Base-by-base conservation (phyloP, 2,888 invertebrate genomes). In the Craniophora ligustri region DNA sequence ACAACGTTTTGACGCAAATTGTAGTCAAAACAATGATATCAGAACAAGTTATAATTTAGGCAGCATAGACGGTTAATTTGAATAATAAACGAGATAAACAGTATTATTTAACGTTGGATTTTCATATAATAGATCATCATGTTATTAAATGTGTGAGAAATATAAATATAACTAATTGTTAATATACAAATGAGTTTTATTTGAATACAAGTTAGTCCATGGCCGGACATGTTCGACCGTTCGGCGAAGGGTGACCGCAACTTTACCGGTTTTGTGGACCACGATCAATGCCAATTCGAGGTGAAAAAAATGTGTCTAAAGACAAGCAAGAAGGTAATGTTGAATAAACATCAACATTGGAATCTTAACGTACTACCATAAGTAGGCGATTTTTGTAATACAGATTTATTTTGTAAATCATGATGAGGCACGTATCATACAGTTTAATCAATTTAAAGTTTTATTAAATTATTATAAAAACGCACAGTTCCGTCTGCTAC, bases 241-340 rank as follows among this genome's bases (percentile, higher is more conserved):
- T 82, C 85, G 85, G 83, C 86, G 92, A 90, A 91, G 91, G 91
- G 89, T 88, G 89, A 88, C 91, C 86, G 76, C 87, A 85, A 81
- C 79, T 81, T 75, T 91, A 91, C 92, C 92, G 92, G 92, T 92
- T 91, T 86, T 82, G 82, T 85, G 85, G 84, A 82, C 86, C 82
- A 82, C 83, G 87, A 85, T 85, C 92, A 91, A 91, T 89, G 91
- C 88, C 89, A 84, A 79, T 67, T 75, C 89, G 89, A 89, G 89
- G 91, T 87, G 87, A 89, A 87, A 87, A 83, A 88, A 87, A 79
- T 80, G 81, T 79, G 78, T 81, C 84, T 84, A 82, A 81, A 87
- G 85, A 82, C 80, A 81, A 79, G 86, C 86, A 83, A 85, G 82
- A 84, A 82, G 78, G 79, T 77, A 78, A 62, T 46, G 38, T 72